Base-by-base conservation (phyloP, 2,797 vertebrate species). In the Phoxinus dragarum region DNA sequence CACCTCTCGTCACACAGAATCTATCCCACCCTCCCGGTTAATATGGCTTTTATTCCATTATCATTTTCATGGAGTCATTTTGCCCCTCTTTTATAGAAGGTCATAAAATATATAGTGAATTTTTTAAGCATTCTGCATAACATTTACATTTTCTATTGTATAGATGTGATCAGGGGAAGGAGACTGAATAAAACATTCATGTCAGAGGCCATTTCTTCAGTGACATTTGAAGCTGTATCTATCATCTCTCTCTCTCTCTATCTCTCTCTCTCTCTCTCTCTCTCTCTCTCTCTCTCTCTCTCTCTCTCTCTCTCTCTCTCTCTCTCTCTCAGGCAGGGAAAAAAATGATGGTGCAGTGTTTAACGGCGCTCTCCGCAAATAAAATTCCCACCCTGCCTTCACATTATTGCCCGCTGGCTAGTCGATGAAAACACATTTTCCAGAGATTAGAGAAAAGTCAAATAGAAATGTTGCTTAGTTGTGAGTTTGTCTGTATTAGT, bases 141-240 rank as follows among this genome's bases (percentile, higher is more conserved):
- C 92, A 93, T 95, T 95, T 94, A 94, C 92, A 95, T 95, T 94
- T 94, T 93, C 92, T 92, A 93, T 93, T 94, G 93, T 93, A 94
- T 92, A 90, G 93, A 93, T 94, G 92, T 92, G 94, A 95, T 92
- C 89, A 88, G 82, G 10, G 86, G 91, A 83, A 88, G 64, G 8
- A 88, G 87, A 91, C 90, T 93, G 94, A 94, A 94, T 94, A 92
- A 95, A 95, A 95, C 93, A 94, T 94, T 93, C 87, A 92, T 93
- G 91, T 92, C 91, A 90, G 93, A 94, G 94, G 93, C 92, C 93
- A 94, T 94, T 95, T 94, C 92, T 91, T 91, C 87, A 38, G 88
- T 95, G 95, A 94, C 94, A 95, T 95, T 95, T 95, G 94, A 91
- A 94, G 92, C 87, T 87, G 88, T 94, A 94, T 95, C 94, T 94